phyloP scores from a whole-genome alignment of 2,113 vertebrate genomes.

The Paradoxurus hermaphroditus region DNA sequence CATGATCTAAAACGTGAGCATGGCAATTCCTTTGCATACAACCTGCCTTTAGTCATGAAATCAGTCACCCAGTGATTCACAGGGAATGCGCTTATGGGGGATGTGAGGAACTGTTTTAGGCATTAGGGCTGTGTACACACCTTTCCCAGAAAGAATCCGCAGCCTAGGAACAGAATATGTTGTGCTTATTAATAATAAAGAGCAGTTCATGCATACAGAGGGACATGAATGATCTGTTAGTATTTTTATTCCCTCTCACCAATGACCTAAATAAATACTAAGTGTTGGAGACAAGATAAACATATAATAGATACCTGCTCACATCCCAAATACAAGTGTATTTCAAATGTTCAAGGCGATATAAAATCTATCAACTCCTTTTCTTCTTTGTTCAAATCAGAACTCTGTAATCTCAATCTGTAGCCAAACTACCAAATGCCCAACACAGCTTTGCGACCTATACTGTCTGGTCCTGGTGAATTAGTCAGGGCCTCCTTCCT shows the following conservation, averaged over 20 bases:
- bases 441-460: neutral
- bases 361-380: neutral
- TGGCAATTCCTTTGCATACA: neutral
- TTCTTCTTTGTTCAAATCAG: neutral
- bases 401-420: neutral
- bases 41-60: neutral
- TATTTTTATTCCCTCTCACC: neutral
- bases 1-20: neutral
- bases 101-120: neutral
- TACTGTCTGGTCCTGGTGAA: neutral
- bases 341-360: neutral
- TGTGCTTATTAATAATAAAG: neutral
- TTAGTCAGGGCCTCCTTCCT: neutral
- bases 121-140: neutral
- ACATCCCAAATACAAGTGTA: neutral
- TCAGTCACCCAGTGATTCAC: neutral
- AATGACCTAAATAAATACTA: neutral
- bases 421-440: neutral
- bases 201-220: neutral
- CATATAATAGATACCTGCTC: neutral
- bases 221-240: neutral
- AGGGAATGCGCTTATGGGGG: neutral
- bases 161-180: neutral
- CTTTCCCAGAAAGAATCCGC: neutral
- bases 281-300: neutral